These are phyloP conservation scores for Eremobia ochroleuca DNA, from an alignment of 2,888 invertebrate species.

Conservation along the genomic window DNA sequence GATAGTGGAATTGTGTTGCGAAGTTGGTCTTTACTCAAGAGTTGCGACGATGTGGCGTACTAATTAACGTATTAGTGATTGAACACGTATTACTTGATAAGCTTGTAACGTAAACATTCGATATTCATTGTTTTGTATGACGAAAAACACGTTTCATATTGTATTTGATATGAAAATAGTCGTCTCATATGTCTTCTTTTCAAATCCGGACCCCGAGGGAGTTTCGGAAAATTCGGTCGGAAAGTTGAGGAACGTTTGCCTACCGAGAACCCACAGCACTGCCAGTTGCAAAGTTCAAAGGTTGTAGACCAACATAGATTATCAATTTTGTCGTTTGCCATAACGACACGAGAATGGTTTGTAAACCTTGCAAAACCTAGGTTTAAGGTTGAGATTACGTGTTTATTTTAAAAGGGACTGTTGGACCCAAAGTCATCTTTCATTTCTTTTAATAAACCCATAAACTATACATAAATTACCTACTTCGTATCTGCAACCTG, in stretches of 20 bases:
- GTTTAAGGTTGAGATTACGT: background rate
- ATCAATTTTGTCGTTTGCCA: background rate
- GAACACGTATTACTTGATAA: constrained; percentile 58
- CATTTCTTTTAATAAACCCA: background rate
- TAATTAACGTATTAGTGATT: constrained; percentile 52
- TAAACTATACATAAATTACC: background rate
- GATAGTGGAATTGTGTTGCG: constrained; percentile 53
- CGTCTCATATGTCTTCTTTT: constrained; percentile 1
- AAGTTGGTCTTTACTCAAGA: constrained; percentile 45
- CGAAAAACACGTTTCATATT: background rate
- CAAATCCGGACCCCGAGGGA: background rate
- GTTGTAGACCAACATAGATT: background rate
- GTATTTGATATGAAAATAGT: background rate
- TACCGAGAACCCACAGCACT: background rate
- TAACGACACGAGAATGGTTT: background rate
- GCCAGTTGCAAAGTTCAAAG: background rate
- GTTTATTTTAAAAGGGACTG: background rate
- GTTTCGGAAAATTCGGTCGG: background rate
- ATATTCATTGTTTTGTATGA: constrained; percentile 26
- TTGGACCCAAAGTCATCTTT: background rate
- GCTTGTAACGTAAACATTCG: constrained; percentile 8
- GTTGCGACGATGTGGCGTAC: constrained; percentile 24
- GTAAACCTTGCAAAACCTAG: background rate
- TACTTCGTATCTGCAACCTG: background rate
- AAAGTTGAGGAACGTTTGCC: constrained; percentile 1